Conservation (phyloP, 2,113 vertebrate species). For the Cheirogaleus medius region DNA sequence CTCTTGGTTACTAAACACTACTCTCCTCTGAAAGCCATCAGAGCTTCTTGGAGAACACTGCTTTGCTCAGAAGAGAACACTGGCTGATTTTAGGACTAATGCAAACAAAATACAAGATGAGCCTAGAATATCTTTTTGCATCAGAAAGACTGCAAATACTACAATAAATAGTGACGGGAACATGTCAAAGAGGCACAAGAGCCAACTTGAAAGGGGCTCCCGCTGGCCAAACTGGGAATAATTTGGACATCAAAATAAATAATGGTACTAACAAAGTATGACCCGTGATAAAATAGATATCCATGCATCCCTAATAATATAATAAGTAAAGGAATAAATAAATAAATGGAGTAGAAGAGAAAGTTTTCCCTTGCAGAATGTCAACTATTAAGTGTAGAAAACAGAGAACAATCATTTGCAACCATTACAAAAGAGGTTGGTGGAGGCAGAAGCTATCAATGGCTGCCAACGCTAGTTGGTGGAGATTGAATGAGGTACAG, state of each 20-base stretch:
- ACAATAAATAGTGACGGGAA: background rate
- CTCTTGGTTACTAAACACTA: background rate
- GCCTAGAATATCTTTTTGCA: background rate
- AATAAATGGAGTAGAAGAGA: background rate
- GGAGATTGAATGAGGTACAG: background rate
- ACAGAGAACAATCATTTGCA: background rate
- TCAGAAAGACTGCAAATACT: background rate
- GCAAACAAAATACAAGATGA: background rate
- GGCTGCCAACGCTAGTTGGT: background rate
- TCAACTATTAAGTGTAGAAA: background rate
- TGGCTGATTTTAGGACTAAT: background rate
- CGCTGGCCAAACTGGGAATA: background rate
- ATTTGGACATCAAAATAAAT: background rate
- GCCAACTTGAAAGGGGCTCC: background rate
- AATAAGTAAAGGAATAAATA: background rate
- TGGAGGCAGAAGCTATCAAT: background rate
- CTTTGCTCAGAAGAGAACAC: background rate
- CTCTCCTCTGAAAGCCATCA: background rate
- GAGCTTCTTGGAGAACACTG: background rate
- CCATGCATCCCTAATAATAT: background rate
- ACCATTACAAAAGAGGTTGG: background rate
- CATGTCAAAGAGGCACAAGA: background rate
- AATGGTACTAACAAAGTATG: background rate
- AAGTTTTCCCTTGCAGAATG: background rate
- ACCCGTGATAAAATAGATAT: constrained; percentile 7